Conservation (phyloP, 2,797 vertebrate genomes). For the Eupleurogrammus muticus region DNA sequence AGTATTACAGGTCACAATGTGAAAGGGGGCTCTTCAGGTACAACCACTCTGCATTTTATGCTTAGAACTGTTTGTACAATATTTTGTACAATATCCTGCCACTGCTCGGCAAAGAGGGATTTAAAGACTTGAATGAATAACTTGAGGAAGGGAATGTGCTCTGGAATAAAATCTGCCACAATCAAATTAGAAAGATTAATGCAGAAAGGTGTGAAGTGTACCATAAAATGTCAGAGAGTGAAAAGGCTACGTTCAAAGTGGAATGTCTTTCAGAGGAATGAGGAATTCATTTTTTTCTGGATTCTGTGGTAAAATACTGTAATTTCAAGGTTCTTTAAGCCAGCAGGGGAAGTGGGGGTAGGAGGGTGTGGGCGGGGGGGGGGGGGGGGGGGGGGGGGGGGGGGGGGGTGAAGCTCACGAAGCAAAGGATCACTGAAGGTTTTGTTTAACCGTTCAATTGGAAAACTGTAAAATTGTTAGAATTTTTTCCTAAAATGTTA, state of each 20-base stretch:
- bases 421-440: constrained; percentile 32
- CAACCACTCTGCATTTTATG: constrained; percentile 40
- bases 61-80: constrained; percentile 40
- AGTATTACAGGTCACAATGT: not conserved
- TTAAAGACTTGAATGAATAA: constrained; percentile 50
- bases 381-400: constrained; percentile 12
- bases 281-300: constrained; percentile 40
- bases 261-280: constrained; percentile 38
- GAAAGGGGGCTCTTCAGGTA: constrained; percentile 16
- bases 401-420: constrained; percentile 43
- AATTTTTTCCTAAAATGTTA: constrained; percentile 9
- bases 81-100: constrained; percentile 38
- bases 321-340: constrained; percentile 44
- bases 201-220: constrained; percentile 56
- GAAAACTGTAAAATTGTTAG: constrained; percentile 30
- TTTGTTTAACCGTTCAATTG: constrained; percentile 27
- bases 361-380: no score
- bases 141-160: constrained; percentile 40
- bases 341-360: no score
- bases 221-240: constrained; percentile 62
- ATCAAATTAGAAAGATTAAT: constrained; percentile 63
- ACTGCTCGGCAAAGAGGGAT: constrained; percentile 34
- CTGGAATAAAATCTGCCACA: constrained; percentile 50
- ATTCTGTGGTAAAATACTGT: constrained; percentile 44
- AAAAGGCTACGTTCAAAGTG: constrained; percentile 54